Evolutionary conservation across 2,797 vertebrate species (phyloP).

Genomic region (Eleutherodactylus coqui): DNA sequence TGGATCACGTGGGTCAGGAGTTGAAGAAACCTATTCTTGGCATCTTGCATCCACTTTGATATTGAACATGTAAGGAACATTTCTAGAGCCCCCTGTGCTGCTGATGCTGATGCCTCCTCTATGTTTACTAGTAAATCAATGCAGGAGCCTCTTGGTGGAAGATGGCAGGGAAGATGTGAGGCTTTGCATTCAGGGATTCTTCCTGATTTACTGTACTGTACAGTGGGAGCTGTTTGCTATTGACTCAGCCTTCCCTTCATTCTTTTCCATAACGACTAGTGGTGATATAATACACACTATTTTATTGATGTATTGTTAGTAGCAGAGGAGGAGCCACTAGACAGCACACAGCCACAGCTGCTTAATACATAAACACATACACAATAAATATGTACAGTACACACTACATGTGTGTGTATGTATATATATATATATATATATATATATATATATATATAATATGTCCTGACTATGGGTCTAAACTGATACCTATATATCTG

Average conservation of each 20-base stretch:
- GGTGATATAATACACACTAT: slow-evolving; percentile 73
- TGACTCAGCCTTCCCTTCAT: slow-evolving; percentile 72
- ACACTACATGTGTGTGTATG: background rate
- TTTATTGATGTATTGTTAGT: slow-evolving; percentile 76
- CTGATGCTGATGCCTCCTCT: slow-evolving; percentile 61
- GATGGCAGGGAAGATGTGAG: slow-evolving; percentile 76
- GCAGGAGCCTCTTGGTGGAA: slow-evolving; percentile 73
- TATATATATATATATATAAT: slow-evolving; percentile 7
- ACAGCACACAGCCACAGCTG: slow-evolving; percentile 51
- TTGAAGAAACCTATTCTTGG: slow-evolving; percentile 91
- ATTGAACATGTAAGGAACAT: slow-evolving; percentile 80
- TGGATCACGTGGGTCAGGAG: slow-evolving; percentile 98
- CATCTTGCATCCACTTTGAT: slow-evolving; percentile 89
- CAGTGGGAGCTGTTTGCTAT: slow-evolving; percentile 69
- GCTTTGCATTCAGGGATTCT: slow-evolving; percentile 71
- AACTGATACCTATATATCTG: background rate
- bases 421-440: background rate
- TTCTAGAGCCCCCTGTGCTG: slow-evolving; percentile 76
- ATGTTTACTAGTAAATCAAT: slow-evolving; percentile 66
- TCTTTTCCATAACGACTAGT: slow-evolving; percentile 74
- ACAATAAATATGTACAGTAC: background rate
- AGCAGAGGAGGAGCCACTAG: slow-evolving; percentile 76
- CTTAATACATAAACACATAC: background rate
- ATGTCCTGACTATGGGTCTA: too few relatives aligned
- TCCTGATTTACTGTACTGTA: slow-evolving; percentile 74